These are phyloP conservation scores for Monoplex corrugatus DNA, from an alignment of 2,888 invertebrate genomes.

Conservation along the genomic window DNA sequence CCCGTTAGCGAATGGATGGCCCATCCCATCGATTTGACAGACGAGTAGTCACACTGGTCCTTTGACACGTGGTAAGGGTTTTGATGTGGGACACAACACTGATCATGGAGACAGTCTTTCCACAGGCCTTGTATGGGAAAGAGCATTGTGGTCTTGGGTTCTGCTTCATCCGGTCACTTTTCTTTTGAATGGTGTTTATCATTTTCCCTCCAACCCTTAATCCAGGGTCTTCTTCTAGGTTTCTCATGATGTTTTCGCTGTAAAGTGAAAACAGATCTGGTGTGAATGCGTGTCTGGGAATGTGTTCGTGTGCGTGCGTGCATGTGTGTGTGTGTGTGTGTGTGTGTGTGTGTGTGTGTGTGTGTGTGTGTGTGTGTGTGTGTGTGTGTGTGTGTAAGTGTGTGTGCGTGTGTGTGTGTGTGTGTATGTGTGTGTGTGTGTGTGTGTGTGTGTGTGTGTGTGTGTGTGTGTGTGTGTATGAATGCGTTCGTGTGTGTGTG, in stretches of 20 bases:
- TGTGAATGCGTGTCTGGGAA: neutral
- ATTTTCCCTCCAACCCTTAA: neutral
- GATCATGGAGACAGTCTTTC: too few species aligned
- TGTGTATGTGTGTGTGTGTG: constrained; percentile 4
- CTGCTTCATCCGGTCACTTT: neutral
- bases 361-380: neutral
- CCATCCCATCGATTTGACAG: too few species aligned
- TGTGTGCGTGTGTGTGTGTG: neutral
- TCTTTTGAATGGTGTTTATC: neutral
- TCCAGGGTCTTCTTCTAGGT: neutral
- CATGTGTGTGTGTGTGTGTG: neutral
- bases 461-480: constrained; percentile 6
- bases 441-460: constrained; percentile 27
- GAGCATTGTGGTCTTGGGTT: too few species aligned
- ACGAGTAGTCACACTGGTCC: too few species aligned
- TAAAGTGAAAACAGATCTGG: neutral
- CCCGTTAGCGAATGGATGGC: too few species aligned
- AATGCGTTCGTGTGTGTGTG: neutral
- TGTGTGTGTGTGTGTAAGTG: constrained; percentile 6
- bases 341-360: neutral
- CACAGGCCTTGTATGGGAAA: too few species aligned
- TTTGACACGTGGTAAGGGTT: too few species aligned
- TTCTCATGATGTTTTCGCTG: neutral
- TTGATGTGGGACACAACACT: too few species aligned
- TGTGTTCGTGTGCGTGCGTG: neutral